These are phyloP conservation scores for Lampropteryx suffumata DNA, from an alignment of 2,888 invertebrate genomes.

Conservation along the genomic window DNA sequence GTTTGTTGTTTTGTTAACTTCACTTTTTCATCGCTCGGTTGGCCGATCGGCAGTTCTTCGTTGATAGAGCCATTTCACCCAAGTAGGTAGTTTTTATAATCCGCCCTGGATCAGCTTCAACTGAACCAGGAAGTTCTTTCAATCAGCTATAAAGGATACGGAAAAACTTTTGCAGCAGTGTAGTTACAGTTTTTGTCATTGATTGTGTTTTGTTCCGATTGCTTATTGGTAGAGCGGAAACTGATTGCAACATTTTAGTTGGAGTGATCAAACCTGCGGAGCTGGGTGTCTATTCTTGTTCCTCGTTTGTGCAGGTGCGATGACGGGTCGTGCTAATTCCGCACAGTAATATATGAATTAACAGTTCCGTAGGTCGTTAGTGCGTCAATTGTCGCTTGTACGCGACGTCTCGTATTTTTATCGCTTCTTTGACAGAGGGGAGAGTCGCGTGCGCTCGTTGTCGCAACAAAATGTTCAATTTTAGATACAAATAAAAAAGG, in stretches of 20 bases:
- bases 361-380: slow-evolving; percentile 58
- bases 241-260: slow-evolving; percentile 11
- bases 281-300: slow-evolving; percentile 19
- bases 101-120: slow-evolving; percentile 34
- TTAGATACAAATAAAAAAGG: slow-evolving; percentile 83
- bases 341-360: slow-evolving; percentile 54
- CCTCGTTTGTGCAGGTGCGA: slow-evolving; percentile 16
- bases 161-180: slow-evolving; percentile 31
- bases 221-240: slow-evolving; percentile 17
- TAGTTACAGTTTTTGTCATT: slow-evolving; percentile 28
- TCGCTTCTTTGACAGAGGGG: slow-evolving; percentile 69
- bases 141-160: slow-evolving; percentile 40
- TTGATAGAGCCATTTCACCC: slow-evolving; percentile 58
- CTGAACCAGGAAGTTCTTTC: slow-evolving; percentile 40
- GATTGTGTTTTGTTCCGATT: slow-evolving; percentile 27
- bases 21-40: slow-evolving; percentile 62
- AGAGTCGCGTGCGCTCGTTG: slow-evolving; percentile 71
- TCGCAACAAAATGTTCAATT: slow-evolving; percentile 82
- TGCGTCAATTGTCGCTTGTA: slow-evolving; percentile 59
- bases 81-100: slow-evolving; percentile 35
- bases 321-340: slow-evolving; percentile 41
- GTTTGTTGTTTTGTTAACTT: slow-evolving; percentile 70
- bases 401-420: slow-evolving; percentile 70
- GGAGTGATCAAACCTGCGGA: slow-evolving; percentile 12
- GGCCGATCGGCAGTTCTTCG: slow-evolving; percentile 53